Evolutionary conservation across 1,140 invertebrate genomes (phyloP).

Genomic region (Cepaea nemoralis): DNA sequence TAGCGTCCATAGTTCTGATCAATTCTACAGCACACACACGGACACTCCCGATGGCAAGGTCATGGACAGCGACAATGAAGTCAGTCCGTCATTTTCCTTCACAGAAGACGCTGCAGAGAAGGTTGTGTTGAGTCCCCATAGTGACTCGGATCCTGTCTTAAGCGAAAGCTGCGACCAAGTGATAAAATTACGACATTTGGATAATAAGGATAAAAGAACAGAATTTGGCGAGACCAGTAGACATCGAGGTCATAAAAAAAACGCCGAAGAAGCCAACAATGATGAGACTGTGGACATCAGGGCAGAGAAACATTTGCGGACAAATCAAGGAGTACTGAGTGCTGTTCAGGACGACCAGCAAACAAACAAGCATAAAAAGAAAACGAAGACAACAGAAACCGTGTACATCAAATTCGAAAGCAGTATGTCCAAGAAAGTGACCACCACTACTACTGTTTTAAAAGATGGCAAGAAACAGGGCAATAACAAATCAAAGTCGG

Average conservation of each 20-base stretch:
- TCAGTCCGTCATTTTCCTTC: not conserved
- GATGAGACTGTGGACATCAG: not conserved
- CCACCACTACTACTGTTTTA: constrained; percentile 7
- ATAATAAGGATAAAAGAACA: not conserved
- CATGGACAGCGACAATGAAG: not conserved
- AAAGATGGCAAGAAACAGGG: constrained; percentile 1
- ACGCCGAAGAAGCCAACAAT: not conserved
- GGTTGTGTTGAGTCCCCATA: not conserved
- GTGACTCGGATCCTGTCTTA: not conserved
- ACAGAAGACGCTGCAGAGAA: not conserved
- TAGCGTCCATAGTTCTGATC: not conserved
- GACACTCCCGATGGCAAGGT: constrained; percentile 9
- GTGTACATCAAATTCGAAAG: constrained; percentile 35
- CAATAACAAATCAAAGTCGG: not conserved
- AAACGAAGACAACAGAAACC: constrained; percentile 33
- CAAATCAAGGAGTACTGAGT: not conserved
- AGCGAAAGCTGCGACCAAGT: not conserved
- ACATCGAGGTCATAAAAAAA: not conserved
- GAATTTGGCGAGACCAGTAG: too few species aligned
- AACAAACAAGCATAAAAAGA: constrained; percentile 18
- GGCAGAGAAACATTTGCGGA: not conserved
- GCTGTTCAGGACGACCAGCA: not conserved
- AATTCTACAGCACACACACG: not conserved
- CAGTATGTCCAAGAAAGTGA: constrained; percentile 33
- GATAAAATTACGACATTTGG: not conserved